Base-by-base conservation (phyloP, 2,113 vertebrate species). In the Pandion haliaetus region DNA sequence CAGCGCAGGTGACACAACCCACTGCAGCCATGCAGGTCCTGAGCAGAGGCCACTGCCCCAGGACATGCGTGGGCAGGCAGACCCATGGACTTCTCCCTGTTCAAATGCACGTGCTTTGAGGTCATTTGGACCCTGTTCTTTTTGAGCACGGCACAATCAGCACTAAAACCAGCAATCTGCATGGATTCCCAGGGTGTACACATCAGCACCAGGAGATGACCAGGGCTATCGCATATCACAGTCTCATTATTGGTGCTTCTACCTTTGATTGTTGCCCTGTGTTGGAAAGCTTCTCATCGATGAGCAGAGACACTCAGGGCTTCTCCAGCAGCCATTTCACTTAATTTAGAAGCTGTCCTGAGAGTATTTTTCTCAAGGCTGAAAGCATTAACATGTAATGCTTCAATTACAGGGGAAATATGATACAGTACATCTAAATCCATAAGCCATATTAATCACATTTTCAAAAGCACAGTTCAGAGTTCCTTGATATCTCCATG, bases 21-120 rank as follows among this genome's bases (percentile, higher is more conserved):
- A 9, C 26, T n/a, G 5, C 24, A 24, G 52, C 34, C 5, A 1
- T 1, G 14, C 44, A 65, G 28, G 14, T 36, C 55, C 50, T 2
- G 0, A 1, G 13, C 38, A 54, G 25, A 34, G 45, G 29, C 36
- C 5, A 2, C 74, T 23, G 58, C 16, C 58, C 57, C 5, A 18
- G 67, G 28, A 28, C 40, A 5, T 0, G 10, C 1, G 2, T 0
- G 4, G 32, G 28, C 20, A 12, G 21, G 36, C 8, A 38, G 28
- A 44, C 25, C 16, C 25, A 8, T 2, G 34, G 52, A 3, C 10
- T 36, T 44, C n/a, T 93, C 34, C 26, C 34, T 45, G 21, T 18
- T 73, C 61, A 49, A 78, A 78, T 6, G 14, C 28, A 18, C 6
- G 2, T 0, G 1, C 36, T 58, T 52, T 13, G n/a, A 69, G 58